Evolutionary conservation across 1,140 invertebrate species (phyloP).

Genomic region (Stegodyphus dumicola): DNA sequence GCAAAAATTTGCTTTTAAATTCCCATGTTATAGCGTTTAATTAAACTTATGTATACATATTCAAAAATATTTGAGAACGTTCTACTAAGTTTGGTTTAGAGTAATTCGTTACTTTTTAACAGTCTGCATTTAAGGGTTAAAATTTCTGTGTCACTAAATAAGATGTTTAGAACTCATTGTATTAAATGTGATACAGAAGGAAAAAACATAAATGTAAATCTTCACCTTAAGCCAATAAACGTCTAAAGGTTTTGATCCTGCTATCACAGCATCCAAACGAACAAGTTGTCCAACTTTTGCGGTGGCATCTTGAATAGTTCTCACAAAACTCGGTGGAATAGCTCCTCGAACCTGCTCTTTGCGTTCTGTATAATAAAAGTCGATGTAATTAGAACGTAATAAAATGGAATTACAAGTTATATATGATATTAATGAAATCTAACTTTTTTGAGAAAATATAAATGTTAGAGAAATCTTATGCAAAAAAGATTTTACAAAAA

Average conservation of each 20-base stretch:
- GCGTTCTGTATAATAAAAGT: slow-evolving; percentile 71
- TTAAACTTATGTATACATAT: too few relatives aligned
- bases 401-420: too few relatives aligned
- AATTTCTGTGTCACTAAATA: background rate
- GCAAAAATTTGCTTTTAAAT: too few relatives aligned
- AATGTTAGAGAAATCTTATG: too few relatives aligned
- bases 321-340: slow-evolving; percentile 85
- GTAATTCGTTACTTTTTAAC: too few relatives aligned
- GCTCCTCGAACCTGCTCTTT: slow-evolving; percentile 77
- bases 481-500: too few relatives aligned
- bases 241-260: slow-evolving; percentile 88
- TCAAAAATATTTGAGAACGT: too few relatives aligned
- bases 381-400: too few relatives aligned
- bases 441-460: too few relatives aligned
- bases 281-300: slow-evolving; percentile 84
- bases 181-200: background rate
- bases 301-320: slow-evolving; percentile 84
- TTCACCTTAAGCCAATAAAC: slow-evolving; percentile 93
- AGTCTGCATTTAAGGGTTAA: background rate
- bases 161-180: background rate
- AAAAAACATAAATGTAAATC: slow-evolving; percentile 32
- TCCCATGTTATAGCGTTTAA: too few relatives aligned
- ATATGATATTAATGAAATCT: too few relatives aligned
- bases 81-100: too few relatives aligned
- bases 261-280: slow-evolving; percentile 86